Evolutionary conservation across 2,797 vertebrate genomes (phyloP).

Genomic region (Phrynocephalus guinanensis): DNA sequence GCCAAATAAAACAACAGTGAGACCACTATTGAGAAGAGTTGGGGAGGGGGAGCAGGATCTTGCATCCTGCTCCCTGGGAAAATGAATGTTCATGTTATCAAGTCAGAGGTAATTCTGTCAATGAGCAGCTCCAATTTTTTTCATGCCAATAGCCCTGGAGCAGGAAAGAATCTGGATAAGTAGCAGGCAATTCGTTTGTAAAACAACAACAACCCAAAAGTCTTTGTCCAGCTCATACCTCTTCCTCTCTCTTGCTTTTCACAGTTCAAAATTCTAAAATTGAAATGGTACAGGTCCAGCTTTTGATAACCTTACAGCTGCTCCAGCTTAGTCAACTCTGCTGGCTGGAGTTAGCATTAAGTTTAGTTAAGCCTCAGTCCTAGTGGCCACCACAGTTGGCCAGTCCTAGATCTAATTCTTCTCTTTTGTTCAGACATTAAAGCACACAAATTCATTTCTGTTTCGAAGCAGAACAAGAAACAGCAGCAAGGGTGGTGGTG

Average conservation of each 20-base stretch:
- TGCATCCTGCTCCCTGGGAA: conserved; percentile 22
- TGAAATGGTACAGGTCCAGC: conserved; percentile 56
- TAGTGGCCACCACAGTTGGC: not conserved
- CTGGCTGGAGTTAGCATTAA: conserved; percentile 1
- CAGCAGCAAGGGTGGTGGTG: not conserved
- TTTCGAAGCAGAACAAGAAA: conserved; percentile 40
- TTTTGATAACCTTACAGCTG: conserved; percentile 63
- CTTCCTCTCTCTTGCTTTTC: not conserved
- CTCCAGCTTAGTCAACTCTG: conserved; percentile 8
- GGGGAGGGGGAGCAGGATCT: conserved; percentile 40
- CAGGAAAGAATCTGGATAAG: accelerated
- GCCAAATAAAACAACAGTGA: conserved; percentile 16
- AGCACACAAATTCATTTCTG: conserved; percentile 23
- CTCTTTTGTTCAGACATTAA: conserved; percentile 15
- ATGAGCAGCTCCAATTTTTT: not conserved
- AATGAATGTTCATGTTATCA: not conserved
- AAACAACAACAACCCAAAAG: conserved; percentile 1
- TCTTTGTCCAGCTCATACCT: conserved; percentile 39
- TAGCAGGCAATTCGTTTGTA: conserved; percentile 37
- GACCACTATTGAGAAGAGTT: conserved; percentile 12
- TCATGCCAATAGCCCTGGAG: conserved; percentile 36
- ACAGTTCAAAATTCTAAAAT: conserved; percentile 53
- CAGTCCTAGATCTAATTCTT: not conserved
- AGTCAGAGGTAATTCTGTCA: conserved; percentile 50
- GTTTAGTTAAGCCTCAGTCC: not conserved